phyloP scores from a whole-genome alignment of 2,113 vertebrate species.

The Lucifuga dentata region DNA sequence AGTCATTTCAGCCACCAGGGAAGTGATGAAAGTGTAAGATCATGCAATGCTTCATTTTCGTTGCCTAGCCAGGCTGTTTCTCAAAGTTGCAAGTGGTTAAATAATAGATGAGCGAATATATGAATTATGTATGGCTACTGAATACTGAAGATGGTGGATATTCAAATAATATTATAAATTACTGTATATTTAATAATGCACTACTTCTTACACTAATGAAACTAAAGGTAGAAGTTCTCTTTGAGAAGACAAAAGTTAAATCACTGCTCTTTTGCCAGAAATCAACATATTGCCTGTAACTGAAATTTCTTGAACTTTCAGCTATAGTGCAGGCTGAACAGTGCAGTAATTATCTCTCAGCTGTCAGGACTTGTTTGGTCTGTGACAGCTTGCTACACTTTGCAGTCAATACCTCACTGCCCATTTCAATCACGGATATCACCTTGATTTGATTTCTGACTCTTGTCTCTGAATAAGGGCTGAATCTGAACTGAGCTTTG shows the following conservation, averaged over 20 bases:
- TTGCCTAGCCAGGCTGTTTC: constrained; percentile 27
- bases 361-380: constrained; percentile 49
- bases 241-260: background rate
- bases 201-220: constrained; percentile 1
- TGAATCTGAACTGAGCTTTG: no score
- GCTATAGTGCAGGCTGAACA: constrained; percentile 9
- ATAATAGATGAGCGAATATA: constrained; percentile 56
- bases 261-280: constrained; percentile 23
- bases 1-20: constrained; percentile 9
- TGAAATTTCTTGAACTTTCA: constrained; percentile 35
- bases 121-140: constrained; percentile 56
- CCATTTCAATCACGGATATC: constrained; percentile 52
- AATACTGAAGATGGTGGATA: constrained; percentile 13
- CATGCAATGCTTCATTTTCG: constrained; percentile 24
- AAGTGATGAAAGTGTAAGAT: constrained; percentile 20
- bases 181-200: background rate
- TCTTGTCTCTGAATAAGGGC: constrained; percentile 30
- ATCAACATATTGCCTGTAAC: constrained; percentile 17
- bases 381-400: constrained; percentile 41
- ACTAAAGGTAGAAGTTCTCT: constrained; percentile 9
- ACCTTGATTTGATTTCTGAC: constrained; percentile 53
- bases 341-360: constrained; percentile 50
- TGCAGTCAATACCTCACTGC: constrained; percentile 59
- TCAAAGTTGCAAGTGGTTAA: constrained; percentile 38
- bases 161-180: constrained; percentile 12